Percentiles rank a stretch among this genome's conserved stretches.
Evolutionary conservation across 2,113 vertebrate species (phyloP).

Genomic region (Pavo muticus): DNA sequence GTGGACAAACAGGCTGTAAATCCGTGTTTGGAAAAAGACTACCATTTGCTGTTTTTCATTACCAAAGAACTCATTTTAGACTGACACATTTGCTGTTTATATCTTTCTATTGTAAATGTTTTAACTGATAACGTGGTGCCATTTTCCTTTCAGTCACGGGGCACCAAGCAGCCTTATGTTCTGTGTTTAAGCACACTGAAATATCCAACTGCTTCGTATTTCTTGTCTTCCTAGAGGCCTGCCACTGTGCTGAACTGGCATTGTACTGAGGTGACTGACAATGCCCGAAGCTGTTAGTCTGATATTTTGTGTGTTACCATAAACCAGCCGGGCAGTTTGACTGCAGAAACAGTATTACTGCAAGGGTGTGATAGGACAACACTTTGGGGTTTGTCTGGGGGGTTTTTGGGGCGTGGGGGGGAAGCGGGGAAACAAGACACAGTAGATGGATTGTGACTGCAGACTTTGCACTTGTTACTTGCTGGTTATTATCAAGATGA

Average conservation of each 20-base stretch:
- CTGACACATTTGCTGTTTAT: constrained; percentile 79
- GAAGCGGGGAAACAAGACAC: constrained; percentile 24
- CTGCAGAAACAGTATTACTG: constrained; percentile 73
- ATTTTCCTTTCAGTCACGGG: constrained; percentile 70
- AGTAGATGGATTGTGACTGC: constrained; percentile 46
- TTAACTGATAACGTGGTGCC: constrained; percentile 80
- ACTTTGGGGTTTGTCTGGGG: neutral
- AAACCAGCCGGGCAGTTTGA: constrained; percentile 61
- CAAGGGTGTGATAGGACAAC: neutral
- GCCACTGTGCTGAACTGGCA: constrained; percentile 81
- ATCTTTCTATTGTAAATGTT: constrained; percentile 76
- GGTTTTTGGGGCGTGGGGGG: neutral
- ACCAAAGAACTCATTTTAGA: constrained; percentile 93
- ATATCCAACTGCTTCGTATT: constrained; percentile 58
- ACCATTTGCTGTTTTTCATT: constrained; percentile 86
- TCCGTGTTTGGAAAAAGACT: constrained; percentile 69
- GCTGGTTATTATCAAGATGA: constrained; percentile 51
- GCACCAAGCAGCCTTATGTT: constrained; percentile 76
- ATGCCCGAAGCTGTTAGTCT: constrained; percentile 53
- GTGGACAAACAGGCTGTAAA: constrained; percentile 69
- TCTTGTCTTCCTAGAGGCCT: constrained; percentile 81
- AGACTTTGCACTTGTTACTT: constrained; percentile 53
- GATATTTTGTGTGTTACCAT: neutral
- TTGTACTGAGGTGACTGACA: neutral
- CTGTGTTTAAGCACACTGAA: constrained; percentile 76